Evolutionary conservation across 2,888 invertebrate species (phyloP).

Genomic region (Troides helena): DNA sequence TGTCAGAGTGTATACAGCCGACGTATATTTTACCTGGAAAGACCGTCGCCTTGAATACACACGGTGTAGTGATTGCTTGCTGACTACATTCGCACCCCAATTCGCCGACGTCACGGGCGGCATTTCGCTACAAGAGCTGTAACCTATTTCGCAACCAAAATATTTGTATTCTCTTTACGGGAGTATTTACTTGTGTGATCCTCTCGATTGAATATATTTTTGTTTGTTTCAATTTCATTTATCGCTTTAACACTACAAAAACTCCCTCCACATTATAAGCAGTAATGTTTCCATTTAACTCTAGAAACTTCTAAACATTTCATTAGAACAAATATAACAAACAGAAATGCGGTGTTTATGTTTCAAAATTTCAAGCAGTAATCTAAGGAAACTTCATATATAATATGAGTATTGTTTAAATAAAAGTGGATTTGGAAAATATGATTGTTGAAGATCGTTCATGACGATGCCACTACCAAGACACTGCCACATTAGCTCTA

Average conservation of each 20-base stretch:
- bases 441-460: no score
- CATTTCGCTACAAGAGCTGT: slow-evolving; percentile 13
- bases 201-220: background rate
- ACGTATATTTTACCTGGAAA: slow-evolving; percentile 18
- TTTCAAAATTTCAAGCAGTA: no score
- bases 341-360: no score
- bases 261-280: no score
- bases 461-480: no score
- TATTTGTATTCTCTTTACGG: slow-evolving; percentile 10
- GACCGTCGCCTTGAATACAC: slow-evolving; percentile 22
- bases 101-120: slow-evolving; percentile 13
- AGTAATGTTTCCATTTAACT: no score
- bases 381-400: no score
- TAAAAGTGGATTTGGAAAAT: no score
- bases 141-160: slow-evolving; percentile 13
- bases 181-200: background rate
- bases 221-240: background rate
- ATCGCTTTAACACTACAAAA: background rate
- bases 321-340: no score
- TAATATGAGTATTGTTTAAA: no score
- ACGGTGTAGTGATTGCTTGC: slow-evolving; percentile 21
- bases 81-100: slow-evolving; percentile 18
- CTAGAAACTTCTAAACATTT: no score
- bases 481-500: no score
- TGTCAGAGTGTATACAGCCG: slow-evolving; percentile 15